These are phyloP conservation scores for Drosophila repletoides DNA, from an alignment of 1,140 invertebrate genomes.

Conservation along the genomic window DNA sequence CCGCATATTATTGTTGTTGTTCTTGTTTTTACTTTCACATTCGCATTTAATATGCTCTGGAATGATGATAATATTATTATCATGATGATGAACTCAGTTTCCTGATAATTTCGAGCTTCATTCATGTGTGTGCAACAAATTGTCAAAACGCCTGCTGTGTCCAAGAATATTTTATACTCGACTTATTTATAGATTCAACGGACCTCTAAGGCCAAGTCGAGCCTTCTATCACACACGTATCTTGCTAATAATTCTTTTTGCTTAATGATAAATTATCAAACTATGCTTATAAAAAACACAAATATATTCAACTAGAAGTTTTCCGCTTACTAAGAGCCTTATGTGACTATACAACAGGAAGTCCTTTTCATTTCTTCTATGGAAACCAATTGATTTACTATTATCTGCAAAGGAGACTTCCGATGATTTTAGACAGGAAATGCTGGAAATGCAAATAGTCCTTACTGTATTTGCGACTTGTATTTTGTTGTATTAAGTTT, in stretches of 20 bases:
- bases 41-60: slow-evolving; percentile 5
- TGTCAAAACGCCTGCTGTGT: slow-evolving; percentile 16
- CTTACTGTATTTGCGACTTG: too few species aligned
- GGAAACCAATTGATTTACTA: too few species aligned
- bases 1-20: slow-evolving; percentile 11
- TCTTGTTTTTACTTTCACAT: slow-evolving; percentile 27
- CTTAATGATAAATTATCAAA: neutral
- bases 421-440: too few species aligned
- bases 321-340: too few species aligned
- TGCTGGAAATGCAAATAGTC: too few species aligned
- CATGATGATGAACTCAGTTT: neutral
- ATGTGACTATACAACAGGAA: too few species aligned
- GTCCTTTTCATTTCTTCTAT: too few species aligned
- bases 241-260: neutral
- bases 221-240: neutral
- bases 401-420: too few species aligned
- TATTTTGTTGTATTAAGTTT: too few species aligned
- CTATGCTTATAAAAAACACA: too few species aligned
- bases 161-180: slow-evolving; percentile 21
- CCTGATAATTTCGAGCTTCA: too few species aligned
- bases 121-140: slow-evolving; percentile 31
- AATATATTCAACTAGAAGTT: too few species aligned
- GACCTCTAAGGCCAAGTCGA: neutral
- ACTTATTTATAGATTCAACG: slow-evolving; percentile 21
- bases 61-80: slow-evolving; percentile 2